Percentiles rank a stretch among this genome's conserved stretches.
phyloP scores from a whole-genome alignment of 1,140 invertebrate genomes.

The Heliconius nattereri region DNA sequence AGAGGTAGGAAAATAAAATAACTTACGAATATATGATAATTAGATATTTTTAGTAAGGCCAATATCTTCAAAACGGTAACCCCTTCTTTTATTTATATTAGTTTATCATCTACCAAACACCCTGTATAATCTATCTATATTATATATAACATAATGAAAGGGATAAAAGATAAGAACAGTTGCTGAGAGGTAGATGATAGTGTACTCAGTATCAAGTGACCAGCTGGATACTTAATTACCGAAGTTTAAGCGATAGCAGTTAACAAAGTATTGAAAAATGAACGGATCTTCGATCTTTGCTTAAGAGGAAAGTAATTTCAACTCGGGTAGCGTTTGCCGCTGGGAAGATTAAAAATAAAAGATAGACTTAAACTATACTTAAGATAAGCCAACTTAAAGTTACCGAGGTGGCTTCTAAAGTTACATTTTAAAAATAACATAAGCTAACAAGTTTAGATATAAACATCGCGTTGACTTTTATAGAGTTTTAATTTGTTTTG shows the following conservation, averaged over 20 bases:
- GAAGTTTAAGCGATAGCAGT: constrained; percentile 62
- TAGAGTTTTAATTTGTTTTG: constrained; percentile 40
- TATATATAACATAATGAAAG: no score
- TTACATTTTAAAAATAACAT: constrained; percentile 54
- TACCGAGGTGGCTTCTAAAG: constrained; percentile 56
- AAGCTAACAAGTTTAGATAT: constrained; percentile 41
- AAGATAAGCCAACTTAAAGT: constrained; percentile 72
- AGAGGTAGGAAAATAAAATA: no score
- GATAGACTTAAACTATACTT: constrained; percentile 72
- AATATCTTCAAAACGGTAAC: no score
- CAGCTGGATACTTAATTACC: constrained; percentile 55
- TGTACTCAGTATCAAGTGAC: constrained; percentile 38
- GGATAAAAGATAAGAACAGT: constrained; percentile 1
- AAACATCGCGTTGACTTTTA: constrained; percentile 42
- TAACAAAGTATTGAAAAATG: constrained; percentile 77
- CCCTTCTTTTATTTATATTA: no score
- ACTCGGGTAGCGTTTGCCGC: constrained; percentile 65
- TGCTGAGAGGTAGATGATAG: constrained; percentile 33
- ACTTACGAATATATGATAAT: no score
- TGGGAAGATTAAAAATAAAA: constrained; percentile 76
- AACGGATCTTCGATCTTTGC: constrained; percentile 74
- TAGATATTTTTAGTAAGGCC: no score
- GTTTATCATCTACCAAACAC: no score
- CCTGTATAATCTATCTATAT: no score
- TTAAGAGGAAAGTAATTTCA: constrained; percentile 75